A percentile compares a stretch with the other conserved stretches of the same genome.
These are phyloP conservation scores for Carettochelys insculpta DNA, from an alignment of 2,113 vertebrate species.

Conservation along the genomic window DNA sequence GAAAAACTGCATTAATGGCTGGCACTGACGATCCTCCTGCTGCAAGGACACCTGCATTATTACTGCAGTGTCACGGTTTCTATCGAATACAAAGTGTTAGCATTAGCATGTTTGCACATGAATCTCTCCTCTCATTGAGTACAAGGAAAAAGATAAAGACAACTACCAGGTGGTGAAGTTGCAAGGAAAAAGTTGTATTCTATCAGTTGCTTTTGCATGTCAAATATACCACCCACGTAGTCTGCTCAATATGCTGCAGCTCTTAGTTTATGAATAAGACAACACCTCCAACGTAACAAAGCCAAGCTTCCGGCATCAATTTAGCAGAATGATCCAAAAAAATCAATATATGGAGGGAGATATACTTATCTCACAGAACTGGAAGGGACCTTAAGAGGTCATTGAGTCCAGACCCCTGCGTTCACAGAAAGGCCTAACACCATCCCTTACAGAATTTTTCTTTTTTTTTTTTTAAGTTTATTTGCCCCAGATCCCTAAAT, in stretches of 20 bases:
- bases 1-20: not conserved
- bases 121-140: not conserved
- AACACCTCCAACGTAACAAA: no score
- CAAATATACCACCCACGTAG: not conserved
- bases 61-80: slow-evolving; percentile 41
- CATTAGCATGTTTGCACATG: not conserved
- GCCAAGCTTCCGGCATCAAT: no score
- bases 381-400: no score
- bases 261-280: no score
- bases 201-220: not conserved
- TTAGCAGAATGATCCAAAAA: not conserved
- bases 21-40: slow-evolving; percentile 15
- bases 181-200: not conserved
- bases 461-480: no score
- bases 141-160: not conserved
- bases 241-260: no score
- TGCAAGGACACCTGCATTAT: slow-evolving; percentile 58
- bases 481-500: no score
- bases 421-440: no score
- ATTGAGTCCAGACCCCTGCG: no score
- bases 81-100: slow-evolving; percentile 15
- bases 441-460: no score
- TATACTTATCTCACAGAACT: no score
- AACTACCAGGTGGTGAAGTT: not conserved
- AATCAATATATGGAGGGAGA: no score